These are phyloP conservation scores for Belonocnema kinseyi DNA, from an alignment of 1,140 invertebrate genomes.

Conservation along the genomic window DNA sequence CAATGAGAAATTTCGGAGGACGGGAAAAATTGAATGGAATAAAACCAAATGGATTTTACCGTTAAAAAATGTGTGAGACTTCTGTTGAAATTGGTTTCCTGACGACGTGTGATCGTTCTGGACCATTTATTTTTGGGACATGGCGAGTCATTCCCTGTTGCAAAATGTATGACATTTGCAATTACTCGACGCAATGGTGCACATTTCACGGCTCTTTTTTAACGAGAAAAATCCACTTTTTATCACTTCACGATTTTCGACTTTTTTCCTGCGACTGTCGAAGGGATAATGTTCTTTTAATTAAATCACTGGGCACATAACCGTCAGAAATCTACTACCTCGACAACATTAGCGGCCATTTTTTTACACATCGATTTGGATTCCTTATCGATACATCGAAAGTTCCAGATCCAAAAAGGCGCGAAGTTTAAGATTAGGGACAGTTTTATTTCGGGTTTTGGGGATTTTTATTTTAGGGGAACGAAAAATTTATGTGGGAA, in stretches of 20 bases:
- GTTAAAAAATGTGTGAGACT: background rate
- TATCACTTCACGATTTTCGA: background rate
- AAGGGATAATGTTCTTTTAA: background rate
- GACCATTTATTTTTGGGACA: constrained; percentile 55
- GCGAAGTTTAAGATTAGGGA: background rate
- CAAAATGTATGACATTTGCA: constrained; percentile 65
- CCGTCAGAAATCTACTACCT: constrained; percentile 14
- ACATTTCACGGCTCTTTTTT: constrained; percentile 25
- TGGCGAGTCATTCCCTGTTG: constrained; percentile 60
- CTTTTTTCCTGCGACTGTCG: background rate
- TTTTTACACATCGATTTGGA: background rate
- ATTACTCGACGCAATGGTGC: constrained; percentile 46
- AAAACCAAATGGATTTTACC: constrained; percentile 8
- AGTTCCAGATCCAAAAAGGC: background rate
- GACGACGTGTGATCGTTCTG: constrained; percentile 40
- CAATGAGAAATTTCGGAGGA: too few species aligned
- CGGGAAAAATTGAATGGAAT: constrained; percentile 27
- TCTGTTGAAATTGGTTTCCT: constrained; percentile 36
- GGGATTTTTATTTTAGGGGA: too few species aligned
- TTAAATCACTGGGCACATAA: constrained; percentile 20
- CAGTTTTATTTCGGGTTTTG: too few species aligned
- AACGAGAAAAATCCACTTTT: background rate
- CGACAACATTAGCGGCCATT: constrained; percentile 8
- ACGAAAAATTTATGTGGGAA: too few species aligned
- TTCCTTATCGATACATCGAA: background rate